Evolutionary conservation across 2,797 vertebrate species (phyloP).

Genomic region (Sebastes variabilis): DNA sequence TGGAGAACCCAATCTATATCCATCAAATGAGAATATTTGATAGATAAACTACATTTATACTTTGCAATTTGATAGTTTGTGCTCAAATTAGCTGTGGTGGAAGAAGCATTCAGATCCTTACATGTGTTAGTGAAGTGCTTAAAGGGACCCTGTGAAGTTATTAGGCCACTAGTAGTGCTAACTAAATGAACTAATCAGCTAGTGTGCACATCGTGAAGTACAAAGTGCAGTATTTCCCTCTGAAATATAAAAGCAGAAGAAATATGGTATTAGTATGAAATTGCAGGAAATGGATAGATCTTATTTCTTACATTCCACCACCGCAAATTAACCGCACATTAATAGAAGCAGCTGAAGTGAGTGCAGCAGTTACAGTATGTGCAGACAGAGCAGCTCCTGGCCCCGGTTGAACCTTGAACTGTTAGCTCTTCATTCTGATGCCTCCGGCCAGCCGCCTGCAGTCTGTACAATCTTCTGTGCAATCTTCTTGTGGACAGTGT

Average conservation of each 20-base stretch:
- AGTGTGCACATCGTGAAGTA: not conserved
- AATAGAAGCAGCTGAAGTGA: not conserved
- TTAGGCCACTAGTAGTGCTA: too few species aligned
- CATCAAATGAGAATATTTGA: too few species aligned
- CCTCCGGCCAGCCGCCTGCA: not conserved
- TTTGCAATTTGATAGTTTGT: accelerated
- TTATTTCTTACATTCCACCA: not conserved
- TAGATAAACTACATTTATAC: too few species aligned
- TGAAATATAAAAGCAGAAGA: not conserved
- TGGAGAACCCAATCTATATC: too few species aligned
- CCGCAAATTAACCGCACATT: not conserved
- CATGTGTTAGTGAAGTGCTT: too few species aligned
- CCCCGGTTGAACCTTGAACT: not conserved
- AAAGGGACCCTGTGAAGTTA: too few species aligned
- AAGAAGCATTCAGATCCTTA: too few species aligned
- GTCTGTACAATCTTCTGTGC: constrained; percentile 11
- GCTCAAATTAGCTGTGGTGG: too few species aligned
- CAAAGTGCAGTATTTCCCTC: not conserved
- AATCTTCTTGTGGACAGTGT: not conserved
- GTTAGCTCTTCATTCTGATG: not conserved
- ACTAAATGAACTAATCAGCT: too few species aligned
- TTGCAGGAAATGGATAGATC: not conserved
- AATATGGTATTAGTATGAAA: not conserved
- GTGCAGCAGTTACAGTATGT: too few species aligned
- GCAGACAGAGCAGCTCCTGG: not conserved